Conservation (phyloP, 2,113 vertebrate species). For the Bos javanicus region DNA sequence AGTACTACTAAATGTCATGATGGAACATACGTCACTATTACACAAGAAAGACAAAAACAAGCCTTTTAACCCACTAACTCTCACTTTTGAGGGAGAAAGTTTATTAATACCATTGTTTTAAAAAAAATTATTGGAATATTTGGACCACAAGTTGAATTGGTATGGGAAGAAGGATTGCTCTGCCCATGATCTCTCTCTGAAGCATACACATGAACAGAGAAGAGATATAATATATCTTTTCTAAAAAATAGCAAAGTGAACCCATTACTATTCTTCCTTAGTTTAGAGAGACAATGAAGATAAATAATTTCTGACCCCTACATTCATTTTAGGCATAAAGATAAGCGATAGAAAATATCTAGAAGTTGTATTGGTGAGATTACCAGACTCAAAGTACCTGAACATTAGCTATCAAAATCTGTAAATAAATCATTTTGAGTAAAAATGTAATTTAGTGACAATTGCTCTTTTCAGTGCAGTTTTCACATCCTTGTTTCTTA, state of each 20-base stretch:
- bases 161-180: background rate
- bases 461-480: conserved; percentile 26
- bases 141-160: background rate
- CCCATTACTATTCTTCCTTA: background rate
- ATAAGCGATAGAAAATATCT: background rate
- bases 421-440: background rate
- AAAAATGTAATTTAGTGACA: background rate
- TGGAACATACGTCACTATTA: background rate
- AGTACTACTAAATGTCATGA: background rate
- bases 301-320: background rate
- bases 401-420: background rate
- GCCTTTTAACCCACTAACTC: background rate
- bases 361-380: background rate
- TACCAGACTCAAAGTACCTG: background rate
- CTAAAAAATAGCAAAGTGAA: background rate
- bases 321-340: background rate
- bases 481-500: conserved; percentile 59
- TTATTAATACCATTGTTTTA: rapidly evolving
- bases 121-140: background rate
- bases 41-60: background rate
- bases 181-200: too few species aligned
- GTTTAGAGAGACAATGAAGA: background rate
- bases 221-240: background rate
- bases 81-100: background rate
- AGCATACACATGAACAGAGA: background rate